Evolutionary conservation across 2,113 vertebrate species (phyloP).

Genomic region (Cyanoramphus novaezelandiae): DNA sequence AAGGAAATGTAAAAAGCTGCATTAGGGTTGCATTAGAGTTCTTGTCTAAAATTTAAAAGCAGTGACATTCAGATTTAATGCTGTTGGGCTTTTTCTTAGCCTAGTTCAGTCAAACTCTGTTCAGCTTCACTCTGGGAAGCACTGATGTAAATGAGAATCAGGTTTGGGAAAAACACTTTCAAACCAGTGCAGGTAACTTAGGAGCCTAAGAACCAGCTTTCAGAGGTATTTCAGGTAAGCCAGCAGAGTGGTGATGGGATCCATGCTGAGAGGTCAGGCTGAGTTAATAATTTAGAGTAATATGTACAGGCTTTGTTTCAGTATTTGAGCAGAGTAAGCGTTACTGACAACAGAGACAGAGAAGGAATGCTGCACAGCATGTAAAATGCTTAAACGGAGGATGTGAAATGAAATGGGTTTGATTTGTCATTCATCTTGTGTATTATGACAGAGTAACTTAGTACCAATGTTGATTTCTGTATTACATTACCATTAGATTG

Average conservation of each 20-base stretch:
- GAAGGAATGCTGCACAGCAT: background rate
- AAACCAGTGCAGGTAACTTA: background rate
- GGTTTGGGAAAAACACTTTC: background rate
- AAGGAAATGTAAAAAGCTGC: background rate
- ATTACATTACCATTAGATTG: background rate
- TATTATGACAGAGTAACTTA: background rate
- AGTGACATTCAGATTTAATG: background rate
- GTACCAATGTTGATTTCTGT: background rate
- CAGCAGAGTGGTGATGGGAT: background rate
- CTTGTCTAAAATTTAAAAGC: background rate
- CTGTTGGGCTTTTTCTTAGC: background rate
- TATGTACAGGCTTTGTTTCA: background rate
- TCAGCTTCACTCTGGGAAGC: background rate
- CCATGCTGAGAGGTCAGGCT: background rate
- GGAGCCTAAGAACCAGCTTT: background rate
- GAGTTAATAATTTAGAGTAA: background rate
- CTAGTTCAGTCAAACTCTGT: conserved; percentile 7
- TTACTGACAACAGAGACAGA: background rate
- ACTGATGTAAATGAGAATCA: background rate
- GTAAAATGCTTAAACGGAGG: background rate
- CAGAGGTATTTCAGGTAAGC: background rate
- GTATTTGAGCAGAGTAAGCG: background rate
- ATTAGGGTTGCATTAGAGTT: conserved; percentile 23
- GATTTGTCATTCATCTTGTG: background rate
- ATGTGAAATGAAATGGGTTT: background rate